phyloP scores from a whole-genome alignment of 2,888 invertebrate species.

The Drosophila putrida region DNA sequence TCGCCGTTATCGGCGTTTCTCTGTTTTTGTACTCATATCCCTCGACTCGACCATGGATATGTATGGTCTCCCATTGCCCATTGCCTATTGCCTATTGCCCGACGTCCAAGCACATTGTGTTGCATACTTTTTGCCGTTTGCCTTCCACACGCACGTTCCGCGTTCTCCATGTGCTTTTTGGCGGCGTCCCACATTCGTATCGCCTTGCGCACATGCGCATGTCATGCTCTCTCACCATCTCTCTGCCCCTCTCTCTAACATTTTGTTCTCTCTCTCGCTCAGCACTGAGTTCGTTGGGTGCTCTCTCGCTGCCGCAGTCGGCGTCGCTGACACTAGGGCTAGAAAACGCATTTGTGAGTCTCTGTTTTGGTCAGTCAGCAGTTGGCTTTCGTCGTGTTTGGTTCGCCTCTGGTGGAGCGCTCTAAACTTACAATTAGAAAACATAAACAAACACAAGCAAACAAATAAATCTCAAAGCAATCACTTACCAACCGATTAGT shows the following conservation, averaged over 20 bases:
- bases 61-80: conserved; percentile 45
- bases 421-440: conserved; percentile 34
- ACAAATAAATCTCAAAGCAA: conserved; percentile 35
- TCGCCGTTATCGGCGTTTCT: conserved; percentile 83
- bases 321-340: conserved; percentile 56
- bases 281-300: conserved; percentile 21
- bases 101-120: conserved; percentile 67
- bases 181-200: conserved; percentile 76
- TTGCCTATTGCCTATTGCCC: conserved; percentile 42
- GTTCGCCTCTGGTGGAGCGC: conserved; percentile 69
- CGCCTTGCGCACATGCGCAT: conserved; percentile 36
- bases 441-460: conserved; percentile 23
- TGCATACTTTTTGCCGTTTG: conserved; percentile 80
- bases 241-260: conserved; percentile 23
- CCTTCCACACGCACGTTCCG: conserved; percentile 77
- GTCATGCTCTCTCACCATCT: conserved; percentile 19
- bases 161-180: conserved; percentile 71
- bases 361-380: conserved; percentile 86
- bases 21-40: conserved; percentile 84
- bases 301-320: conserved; percentile 47
- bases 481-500: conserved; percentile 36
- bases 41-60: conserved; percentile 55
- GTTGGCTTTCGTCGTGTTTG: conserved; percentile 84
- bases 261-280: conserved; percentile 25
- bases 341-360: conserved; percentile 85